Evolutionary conservation across 1,140 invertebrate species (phyloP), one percentile per base, ranked within the genome.

Genomic region (Apis florea): DNA sequence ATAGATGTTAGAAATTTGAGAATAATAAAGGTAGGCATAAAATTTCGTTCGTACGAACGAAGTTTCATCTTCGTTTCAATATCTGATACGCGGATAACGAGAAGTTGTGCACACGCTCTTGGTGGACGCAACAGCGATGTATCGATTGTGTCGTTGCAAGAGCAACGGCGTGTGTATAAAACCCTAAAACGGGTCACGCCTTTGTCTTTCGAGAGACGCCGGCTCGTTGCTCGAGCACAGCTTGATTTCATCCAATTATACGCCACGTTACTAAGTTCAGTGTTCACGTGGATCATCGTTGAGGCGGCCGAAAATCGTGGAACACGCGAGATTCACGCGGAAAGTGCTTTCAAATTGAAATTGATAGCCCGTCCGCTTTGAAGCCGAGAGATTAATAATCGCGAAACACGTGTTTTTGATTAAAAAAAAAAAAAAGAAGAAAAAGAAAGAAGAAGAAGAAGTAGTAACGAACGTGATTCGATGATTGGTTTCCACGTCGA

Each of bases 171-270:
- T 61, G 59, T 26, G 24, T 61, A 21, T 61, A 61, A 61, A 61
- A 61, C 12, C 24, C 5, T 61, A 15, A 61, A 61, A 61, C 24
- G 13, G 59, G 59, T 61, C 59, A 61, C 12, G 59, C 21, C 59
- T 61, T 61, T 61, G 59, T 61, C 59, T 61, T 61, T 61, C n/a
- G 59, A 61, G n/a, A 61, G 59, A 61, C 59, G n/a, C n/a, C n/a
- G 12, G 59, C 59, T 61, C 59, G 59, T 26, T 61, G 59, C n/a
- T 61, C n/a, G 59, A 24, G 59, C 59, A 26, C 59, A 61, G 59
- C 59, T 61, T 15, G 12, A 61, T 61, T 61, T 61, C 24, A 61
- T 61, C 59, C 59, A 61, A 61, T 61, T 61, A 61, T 26, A 61
- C 59, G 21, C n/a, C 59, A 61, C 59, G 59, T 61, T 61, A 61